A percentile compares a stretch with the other conserved stretches of the same genome.
Evolutionary conservation across 2,797 vertebrate species (phyloP).

Genomic region (Eutrigla gurnardus): DNA sequence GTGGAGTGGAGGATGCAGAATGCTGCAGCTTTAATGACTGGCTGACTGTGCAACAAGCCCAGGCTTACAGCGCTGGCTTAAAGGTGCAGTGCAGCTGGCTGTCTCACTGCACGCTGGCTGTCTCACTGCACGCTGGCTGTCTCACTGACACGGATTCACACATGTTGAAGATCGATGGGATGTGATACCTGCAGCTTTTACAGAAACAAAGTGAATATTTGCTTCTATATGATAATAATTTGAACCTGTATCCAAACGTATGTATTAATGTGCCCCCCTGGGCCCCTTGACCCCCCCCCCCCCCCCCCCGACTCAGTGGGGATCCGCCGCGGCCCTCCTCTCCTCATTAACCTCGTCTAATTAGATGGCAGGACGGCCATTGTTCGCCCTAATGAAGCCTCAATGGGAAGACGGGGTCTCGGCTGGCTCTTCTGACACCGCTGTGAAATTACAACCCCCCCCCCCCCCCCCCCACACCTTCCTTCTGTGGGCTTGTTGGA

Average conservation of each 20-base stretch:
- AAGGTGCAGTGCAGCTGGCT: constrained; percentile 27
- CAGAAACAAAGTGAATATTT: constrained; percentile 17
- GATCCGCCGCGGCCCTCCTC: constrained; percentile 80
- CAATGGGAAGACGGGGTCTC: constrained; percentile 89
- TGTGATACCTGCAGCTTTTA: constrained; percentile 7
- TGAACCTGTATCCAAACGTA: too few species aligned
- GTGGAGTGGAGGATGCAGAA: constrained; percentile 39
- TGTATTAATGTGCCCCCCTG: neutral
- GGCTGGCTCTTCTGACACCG: constrained; percentile 88
- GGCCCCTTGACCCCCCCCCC: constrained; percentile 66
- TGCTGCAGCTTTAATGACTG: constrained; percentile 37
- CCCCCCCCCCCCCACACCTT: neutral
- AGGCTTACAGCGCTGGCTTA: constrained; percentile 31
- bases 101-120: neutral
- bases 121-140: neutral
- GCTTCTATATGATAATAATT: neutral
- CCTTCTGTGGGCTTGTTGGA: constrained; percentile 30
- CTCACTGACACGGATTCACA: neutral
- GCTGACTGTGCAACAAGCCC: constrained; percentile 39
- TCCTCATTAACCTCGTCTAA: constrained; percentile 98
- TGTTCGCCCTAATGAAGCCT: constrained; percentile 95
- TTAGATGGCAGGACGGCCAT: constrained; percentile 93
- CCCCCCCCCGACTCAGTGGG: constrained; percentile 66
- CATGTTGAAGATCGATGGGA: neutral
- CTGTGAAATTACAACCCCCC: constrained; percentile 87